Conservation (phyloP, 2,888 invertebrate genomes). For the Clistopyga incitator region DNA sequence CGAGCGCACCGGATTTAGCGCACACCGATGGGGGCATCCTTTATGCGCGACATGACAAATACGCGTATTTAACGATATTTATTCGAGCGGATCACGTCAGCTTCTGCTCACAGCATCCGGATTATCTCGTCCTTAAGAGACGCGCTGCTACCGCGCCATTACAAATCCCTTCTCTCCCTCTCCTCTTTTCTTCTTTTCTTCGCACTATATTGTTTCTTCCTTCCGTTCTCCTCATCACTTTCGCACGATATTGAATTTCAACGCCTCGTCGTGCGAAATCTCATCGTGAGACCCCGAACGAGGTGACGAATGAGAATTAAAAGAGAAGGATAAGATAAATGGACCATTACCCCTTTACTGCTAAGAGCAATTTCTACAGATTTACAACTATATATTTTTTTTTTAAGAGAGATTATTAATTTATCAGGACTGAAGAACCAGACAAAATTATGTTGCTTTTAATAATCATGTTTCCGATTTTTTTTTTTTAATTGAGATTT, state of each 20-base stretch:
- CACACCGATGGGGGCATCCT: constrained; percentile 67
- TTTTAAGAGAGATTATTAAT: too few relatives aligned
- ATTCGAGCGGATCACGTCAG: constrained; percentile 81
- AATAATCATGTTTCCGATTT: too few relatives aligned
- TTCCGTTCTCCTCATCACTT: constrained; percentile 27
- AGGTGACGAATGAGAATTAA: neutral
- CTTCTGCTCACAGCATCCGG: constrained; percentile 77
- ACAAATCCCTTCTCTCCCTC: constrained; percentile 47
- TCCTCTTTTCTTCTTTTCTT: constrained; percentile 56
- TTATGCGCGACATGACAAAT: constrained; percentile 80
- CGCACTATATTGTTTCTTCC: constrained; percentile 36
- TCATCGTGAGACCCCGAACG: constrained; percentile 1
- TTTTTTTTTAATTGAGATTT: too few relatives aligned
- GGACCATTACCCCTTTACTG: neutral
- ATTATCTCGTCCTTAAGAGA: constrained; percentile 79
- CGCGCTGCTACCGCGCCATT: constrained; percentile 63
- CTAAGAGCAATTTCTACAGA: neutral
- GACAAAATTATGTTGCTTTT: too few relatives aligned
- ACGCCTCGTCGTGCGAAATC: neutral
- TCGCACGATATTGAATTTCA: constrained; percentile 70
- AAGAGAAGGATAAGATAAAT: neutral
- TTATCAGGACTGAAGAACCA: too few relatives aligned
- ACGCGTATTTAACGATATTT: constrained; percentile 80
- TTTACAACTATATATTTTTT: neutral
- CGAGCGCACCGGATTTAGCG: constrained; percentile 37